Base-by-base conservation (phyloP, 2,888 invertebrate species). In the Exocentrus adspersus region DNA sequence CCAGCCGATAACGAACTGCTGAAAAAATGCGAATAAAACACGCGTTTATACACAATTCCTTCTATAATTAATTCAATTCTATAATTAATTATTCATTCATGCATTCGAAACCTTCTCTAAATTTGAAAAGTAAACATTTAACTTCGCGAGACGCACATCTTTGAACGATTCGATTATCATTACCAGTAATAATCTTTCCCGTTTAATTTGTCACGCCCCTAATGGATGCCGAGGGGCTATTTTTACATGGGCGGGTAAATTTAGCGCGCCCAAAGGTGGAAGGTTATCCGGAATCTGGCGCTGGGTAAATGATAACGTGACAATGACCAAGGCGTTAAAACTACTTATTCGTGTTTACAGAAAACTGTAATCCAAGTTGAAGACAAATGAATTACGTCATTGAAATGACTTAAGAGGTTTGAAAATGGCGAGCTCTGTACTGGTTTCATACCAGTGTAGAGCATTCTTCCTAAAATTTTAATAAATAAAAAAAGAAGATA, bases 11-110 rank as follows among this genome's bases (percentile, higher is more conserved):
- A 24, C 9, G 12, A 20, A 4, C 32, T 16, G 5, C 41, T 10
- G 19, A 50, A 51, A 43, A 45, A 43, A 48, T 30, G 1, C 20
- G 9, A 14, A 48, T 28, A 45, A 43, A 9, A 43, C 24, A 24
- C 7, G 7, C n/a, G 24, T 24, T 24, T 24, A 5, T 7, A 32
- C 4, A 5, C 3, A 12, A 14, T 37, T 37, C 6, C 37, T 37
- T 6, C 12, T 14, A 10, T 16, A 14, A n/a, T 37, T 1, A 28
- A 48, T 48, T 16, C 10, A 28, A 10, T 16, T 28, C 9, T 28
- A 48, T 28, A 48, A 48, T 28, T 48, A 48, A 28, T 48, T 16
- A 10, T 48, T 37, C 37, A 37, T 37, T 37, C 37, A 37, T 37
- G 37, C 37, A 5, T 24, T 24, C 7, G 14, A 37, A 37, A 37